These are phyloP conservation scores for Samia ricini DNA, from an alignment of 1,140 invertebrate species.

Conservation along the genomic window DNA sequence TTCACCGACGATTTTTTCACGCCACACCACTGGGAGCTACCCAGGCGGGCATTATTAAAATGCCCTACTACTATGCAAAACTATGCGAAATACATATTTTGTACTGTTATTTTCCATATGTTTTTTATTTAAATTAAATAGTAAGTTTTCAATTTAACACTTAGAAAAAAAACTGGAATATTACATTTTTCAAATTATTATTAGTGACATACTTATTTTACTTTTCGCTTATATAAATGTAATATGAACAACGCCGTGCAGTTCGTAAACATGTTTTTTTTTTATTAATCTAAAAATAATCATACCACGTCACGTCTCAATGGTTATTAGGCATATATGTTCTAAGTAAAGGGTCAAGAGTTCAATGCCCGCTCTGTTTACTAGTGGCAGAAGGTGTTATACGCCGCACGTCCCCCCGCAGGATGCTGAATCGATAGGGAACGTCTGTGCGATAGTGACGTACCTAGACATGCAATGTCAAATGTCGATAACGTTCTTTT, in stretches of 20 bases:
- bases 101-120: no score
- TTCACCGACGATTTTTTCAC: no score
- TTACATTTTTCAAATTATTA: no score
- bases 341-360: conserved; percentile 47
- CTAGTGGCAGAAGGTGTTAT: conserved; percentile 34
- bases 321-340: conserved; percentile 7
- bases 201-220: no score
- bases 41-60: no score
- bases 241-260: no score
- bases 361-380: conserved; percentile 27
- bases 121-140: no score
- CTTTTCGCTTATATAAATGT: not conserved
- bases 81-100: no score
- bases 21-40: no score
- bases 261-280: not conserved
- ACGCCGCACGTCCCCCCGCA: conserved; percentile 10
- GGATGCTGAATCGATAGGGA: conserved; percentile 62
- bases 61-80: no score
- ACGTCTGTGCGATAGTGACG: conserved; percentile 56
- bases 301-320: not conserved
- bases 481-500: not conserved
- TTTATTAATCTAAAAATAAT: not conserved
- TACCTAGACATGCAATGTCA: conserved; percentile 5
- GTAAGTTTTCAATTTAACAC: no score
- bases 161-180: no score